Conservation (phyloP, 2,113 vertebrate species). For the Anhinga anhinga region DNA sequence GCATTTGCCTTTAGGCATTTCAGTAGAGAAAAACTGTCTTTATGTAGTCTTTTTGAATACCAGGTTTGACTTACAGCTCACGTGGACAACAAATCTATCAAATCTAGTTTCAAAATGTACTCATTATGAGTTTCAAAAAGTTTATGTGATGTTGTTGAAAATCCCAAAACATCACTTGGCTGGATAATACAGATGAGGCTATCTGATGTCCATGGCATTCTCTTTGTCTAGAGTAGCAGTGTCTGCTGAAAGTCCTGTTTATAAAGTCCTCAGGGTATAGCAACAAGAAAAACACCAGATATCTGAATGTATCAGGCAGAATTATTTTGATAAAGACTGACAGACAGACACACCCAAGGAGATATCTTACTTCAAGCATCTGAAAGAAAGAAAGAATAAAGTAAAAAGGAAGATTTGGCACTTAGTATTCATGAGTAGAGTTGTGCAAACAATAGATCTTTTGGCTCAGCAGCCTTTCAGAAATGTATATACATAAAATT, state of each 20-base stretch:
- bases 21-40: background rate
- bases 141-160: background rate
- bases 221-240: background rate
- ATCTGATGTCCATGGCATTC: background rate
- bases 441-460: background rate
- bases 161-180: background rate
- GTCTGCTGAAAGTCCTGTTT: background rate
- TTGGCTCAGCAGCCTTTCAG: background rate
- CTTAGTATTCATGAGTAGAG: background rate
- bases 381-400: background rate
- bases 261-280: background rate
- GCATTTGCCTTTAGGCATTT: background rate
- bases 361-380: background rate
- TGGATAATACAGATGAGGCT: background rate
- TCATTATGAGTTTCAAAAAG: background rate
- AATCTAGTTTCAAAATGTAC: background rate
- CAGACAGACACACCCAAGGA: background rate
- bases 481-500: background rate
- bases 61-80: background rate
- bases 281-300: background rate
- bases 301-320: background rate
- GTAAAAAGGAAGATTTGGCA: background rate
- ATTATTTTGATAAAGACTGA: background rate
- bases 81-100: background rate
- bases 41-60: background rate